Evolutionary conservation across 2,888 invertebrate species (phyloP), one percentile per base, ranked within the genome.

Genomic region (Conops quadrifasciatus): DNA sequence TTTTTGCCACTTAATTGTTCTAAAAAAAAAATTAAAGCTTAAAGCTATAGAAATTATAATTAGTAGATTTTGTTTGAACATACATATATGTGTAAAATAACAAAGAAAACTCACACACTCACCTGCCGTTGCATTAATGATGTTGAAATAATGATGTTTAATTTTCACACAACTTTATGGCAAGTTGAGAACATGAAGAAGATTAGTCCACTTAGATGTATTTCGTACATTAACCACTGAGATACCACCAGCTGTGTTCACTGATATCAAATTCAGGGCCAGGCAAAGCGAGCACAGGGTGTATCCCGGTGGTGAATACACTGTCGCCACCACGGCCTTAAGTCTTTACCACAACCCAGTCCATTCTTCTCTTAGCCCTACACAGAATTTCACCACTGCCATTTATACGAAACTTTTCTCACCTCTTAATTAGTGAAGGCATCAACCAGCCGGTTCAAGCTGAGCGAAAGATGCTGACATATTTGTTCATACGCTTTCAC

Each of bases 241-340:
- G 95, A 95, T 95, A 96, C 95, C 95, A 95, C 95, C 95, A 95
- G 95, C 95, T 96, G 95, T 95, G 95, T 96, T 96, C 95, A 95
- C 95, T 93, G 80, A 78, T 81, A 80, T 80, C 78, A 73, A 66
- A 75, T 76, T 86, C 68, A 75, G 78, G 4, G 5, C 9, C 74
- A 87, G 87, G 88, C 90, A 91, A 91, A 94, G 96, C 91, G 93
- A 96, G 94, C 96, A 93, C 96, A 95, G 95, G 92, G 95, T 94
- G 96, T 95, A 92, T 94, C 95, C 96, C 96, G 92, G 92, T 89
- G 89, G 91, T 91, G 90, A 89, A 87, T 88, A 81, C 83, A 82
- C 75, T 71, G 53, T 36, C 43, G n/a, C 47, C 19, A 9, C 19
- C 4, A 7, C 24, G 19, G 45, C 13, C 5, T n/a, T n/a, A n/a